These are phyloP conservation scores for Chaitophorus viminalis DNA, from an alignment of 2,888 invertebrate genomes.

Conservation along the genomic window DNA sequence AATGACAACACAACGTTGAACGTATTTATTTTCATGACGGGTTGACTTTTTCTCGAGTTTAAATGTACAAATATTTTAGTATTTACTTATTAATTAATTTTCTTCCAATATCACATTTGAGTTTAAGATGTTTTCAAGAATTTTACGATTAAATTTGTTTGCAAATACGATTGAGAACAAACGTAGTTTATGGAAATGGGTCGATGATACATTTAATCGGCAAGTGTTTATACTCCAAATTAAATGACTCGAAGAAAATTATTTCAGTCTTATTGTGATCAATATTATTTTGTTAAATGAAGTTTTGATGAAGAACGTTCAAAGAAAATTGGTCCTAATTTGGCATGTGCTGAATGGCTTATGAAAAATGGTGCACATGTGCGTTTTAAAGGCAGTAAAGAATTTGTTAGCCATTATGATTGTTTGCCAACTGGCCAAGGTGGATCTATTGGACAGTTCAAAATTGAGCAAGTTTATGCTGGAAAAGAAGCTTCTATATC, in stretches of 20 bases:
- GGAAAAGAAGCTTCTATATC: slow-evolving; percentile 71
- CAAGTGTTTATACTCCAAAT: slow-evolving; percentile 26
- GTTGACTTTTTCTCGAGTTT: too few relatives aligned
- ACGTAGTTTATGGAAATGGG: slow-evolving; percentile 46
- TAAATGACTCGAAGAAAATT: not conserved
- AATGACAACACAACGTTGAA: too few relatives aligned
- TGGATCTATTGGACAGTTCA: slow-evolving; percentile 65
- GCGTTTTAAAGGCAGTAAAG: slow-evolving; percentile 73
- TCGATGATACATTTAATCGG: slow-evolving; percentile 53
- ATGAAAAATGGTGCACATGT: slow-evolving; percentile 88
- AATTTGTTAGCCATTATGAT: slow-evolving; percentile 68
- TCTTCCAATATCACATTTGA: not conserved
- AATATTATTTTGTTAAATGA: slow-evolving; percentile 6
- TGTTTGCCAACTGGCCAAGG: slow-evolving; percentile 72
- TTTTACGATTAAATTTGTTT: not conserved
- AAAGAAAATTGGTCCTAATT: slow-evolving; percentile 82
- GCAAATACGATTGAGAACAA: not conserved
- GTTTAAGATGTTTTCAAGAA: slow-evolving; percentile 3
- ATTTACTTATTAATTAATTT: too few relatives aligned
- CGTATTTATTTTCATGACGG: too few relatives aligned
- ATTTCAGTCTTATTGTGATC: not conserved
- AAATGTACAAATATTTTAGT: too few relatives aligned
- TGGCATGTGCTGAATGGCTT: slow-evolving; percentile 95
- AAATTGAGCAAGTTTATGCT: slow-evolving; percentile 81
- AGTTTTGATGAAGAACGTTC: slow-evolving; percentile 76